Percentiles rank a stretch among this genome's conserved stretches.
These are phyloP conservation scores for Glaucopsyche alexis DNA, from an alignment of 2,888 invertebrate species.

Conservation along the genomic window DNA sequence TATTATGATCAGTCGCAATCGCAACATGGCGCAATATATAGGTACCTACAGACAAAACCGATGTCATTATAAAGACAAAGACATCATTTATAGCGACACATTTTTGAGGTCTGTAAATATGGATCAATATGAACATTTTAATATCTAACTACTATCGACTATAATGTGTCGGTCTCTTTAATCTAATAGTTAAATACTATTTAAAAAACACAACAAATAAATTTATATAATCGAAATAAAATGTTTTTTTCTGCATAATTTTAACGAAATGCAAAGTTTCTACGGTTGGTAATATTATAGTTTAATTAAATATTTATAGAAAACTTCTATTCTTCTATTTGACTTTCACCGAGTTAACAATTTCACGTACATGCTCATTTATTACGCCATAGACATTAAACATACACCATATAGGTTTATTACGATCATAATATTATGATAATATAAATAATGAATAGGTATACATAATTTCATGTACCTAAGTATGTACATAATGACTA, in stretches of 20 bases:
- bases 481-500: too few species aligned
- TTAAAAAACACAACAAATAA: not conserved
- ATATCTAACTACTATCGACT: too few species aligned
- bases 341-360: constrained; percentile 1
- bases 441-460: not conserved
- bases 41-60: too few species aligned
- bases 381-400: not conserved
- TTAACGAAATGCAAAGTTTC: not conserved
- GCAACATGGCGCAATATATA: too few species aligned
- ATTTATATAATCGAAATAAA: not conserved
- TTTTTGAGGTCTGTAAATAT: too few species aligned
- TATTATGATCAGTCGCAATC: too few species aligned
- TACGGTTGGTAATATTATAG: not conserved
- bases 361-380: not conserved
- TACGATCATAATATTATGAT: not conserved
- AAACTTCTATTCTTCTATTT: too few species aligned
- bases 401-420: not conserved
- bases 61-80: too few species aligned
- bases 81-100: too few species aligned
- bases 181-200: too few species aligned
- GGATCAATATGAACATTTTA: too few species aligned
- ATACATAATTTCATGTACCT: not conserved
- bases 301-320: not conserved
- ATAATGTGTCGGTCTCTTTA: too few species aligned
- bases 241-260: not conserved